Evolutionary conservation across 2,888 invertebrate species (phyloP), one percentile per base, ranked within the genome.

Genomic region (Heliconius sara): DNA sequence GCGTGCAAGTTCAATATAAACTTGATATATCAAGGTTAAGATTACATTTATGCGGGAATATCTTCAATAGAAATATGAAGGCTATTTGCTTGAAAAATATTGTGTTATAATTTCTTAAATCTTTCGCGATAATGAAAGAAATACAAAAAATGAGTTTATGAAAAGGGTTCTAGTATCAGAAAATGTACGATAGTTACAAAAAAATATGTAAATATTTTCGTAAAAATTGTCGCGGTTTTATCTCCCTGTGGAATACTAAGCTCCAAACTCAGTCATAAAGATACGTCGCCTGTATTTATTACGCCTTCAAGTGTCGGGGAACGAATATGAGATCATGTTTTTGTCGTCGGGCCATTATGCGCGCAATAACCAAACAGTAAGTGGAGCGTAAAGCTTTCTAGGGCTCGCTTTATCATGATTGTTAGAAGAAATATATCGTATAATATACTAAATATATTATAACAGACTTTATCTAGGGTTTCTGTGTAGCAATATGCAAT

Each of bases 231-330:
- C 52, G 47, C 47, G 19, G 72, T 72, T 30, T 77, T 79, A 83
- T 77, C 72, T 77, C 47, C 34, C 57, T 57, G 70, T 77, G 79
- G 80, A 34, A 71, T 75, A 81, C 57, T 82, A 82, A 82, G 79
- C 78, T 73, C 80, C 73, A 71, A 79, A 77, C 72, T 77, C 77
- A 77, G 71, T 77, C 78, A 82, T 83, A 82, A 83, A 84, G 80
- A 81, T 76, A 83, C 77, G 71, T 80, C 82, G 81, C 80, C 72
- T 77, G 80, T 84, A 83, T 85, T 84, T 84, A 84, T 82, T 82
- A 80, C 77, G 76, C 52, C 76, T 43, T 60, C 66, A 72, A 79
- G 81, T 65, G 66, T 66, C 79, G 72, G 70, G 22, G 71, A 63
- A 65, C 39, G 77, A 70, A 81, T 80, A 79, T 68, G 66, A 71